Evolutionary conservation across 2,797 vertebrate genomes (phyloP).

Genomic region (Chelmon rostratus): DNA sequence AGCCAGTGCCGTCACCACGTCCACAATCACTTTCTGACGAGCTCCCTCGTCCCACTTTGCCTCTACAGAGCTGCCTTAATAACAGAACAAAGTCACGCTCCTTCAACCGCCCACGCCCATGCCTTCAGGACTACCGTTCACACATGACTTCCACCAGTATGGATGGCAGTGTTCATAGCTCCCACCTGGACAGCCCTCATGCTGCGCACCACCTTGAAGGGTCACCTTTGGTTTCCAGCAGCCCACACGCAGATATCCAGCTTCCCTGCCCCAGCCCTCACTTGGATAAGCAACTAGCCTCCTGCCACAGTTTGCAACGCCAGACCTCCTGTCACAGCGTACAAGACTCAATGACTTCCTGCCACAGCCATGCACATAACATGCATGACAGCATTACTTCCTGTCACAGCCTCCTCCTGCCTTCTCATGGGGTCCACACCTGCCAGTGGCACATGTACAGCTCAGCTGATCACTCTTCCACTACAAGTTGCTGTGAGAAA

Average conservation of each 20-base stretch:
- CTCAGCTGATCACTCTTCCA: conserved; percentile 83
- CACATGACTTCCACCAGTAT: conserved; percentile 93
- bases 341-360: conserved; percentile 76
- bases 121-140: conserved; percentile 89
- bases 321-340: conserved; percentile 78
- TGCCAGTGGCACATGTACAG: conserved; percentile 87
- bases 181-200: conserved; percentile 90
- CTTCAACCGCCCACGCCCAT: conserved; percentile 87
- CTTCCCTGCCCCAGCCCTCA: conserved; percentile 73
- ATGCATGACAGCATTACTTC: conserved; percentile 70
- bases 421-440: conserved; percentile 65
- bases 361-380: conserved; percentile 73
- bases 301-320: conserved; percentile 69
- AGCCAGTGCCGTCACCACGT: conserved; percentile 62
- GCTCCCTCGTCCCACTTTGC: conserved; percentile 83
- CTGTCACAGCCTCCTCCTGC: conserved; percentile 69
- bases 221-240: conserved; percentile 74
- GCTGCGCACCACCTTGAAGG: conserved; percentile 86
- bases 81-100: conserved; percentile 91
- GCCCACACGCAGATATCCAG: conserved; percentile 80
- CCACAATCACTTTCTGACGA: conserved; percentile 84
- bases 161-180: conserved; percentile 90
- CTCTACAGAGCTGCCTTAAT: conserved; percentile 91
- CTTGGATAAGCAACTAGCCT: conserved; percentile 69
- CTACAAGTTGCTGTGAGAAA: conserved; percentile 86